These are phyloP conservation scores for Stenurella melanura DNA, from an alignment of 2,888 invertebrate species.

Conservation along the genomic window DNA sequence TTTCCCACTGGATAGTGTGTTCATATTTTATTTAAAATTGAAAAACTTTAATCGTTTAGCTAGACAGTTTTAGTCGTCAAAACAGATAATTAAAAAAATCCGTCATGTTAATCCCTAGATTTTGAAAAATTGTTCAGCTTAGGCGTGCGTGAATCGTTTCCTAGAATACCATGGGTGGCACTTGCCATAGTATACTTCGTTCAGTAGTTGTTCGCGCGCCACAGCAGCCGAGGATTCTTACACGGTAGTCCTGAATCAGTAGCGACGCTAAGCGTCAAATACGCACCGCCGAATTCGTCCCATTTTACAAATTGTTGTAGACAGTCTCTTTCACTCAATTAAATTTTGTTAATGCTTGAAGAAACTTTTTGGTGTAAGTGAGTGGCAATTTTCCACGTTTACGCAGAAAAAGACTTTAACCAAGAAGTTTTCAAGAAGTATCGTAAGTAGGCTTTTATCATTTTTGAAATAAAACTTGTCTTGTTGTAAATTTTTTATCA, in stretches of 20 bases:
- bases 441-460: neutral
- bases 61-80: no score
- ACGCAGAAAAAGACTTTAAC: neutral
- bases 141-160: constrained; percentile 31
- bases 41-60: no score
- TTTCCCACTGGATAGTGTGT: no score
- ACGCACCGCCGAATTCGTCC: neutral
- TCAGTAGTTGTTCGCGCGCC: constrained; percentile 32
- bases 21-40: no score
- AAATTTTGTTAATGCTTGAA: neutral
- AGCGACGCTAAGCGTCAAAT: constrained; percentile 4
- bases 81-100: no score
- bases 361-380: neutral
- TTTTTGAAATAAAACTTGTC: neutral
- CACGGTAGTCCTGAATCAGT: constrained; percentile 17
- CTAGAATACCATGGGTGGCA: constrained; percentile 11
- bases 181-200: neutral
- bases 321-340: neutral
- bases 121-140: constrained; percentile 19
- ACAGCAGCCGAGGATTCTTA: constrained; percentile 26
- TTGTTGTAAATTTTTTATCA: neutral
- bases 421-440: neutral
- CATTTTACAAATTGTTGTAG: neutral
- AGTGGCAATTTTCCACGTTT: neutral
- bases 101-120: neutral